Percentiles rank a stretch among this genome's conserved stretches.
Evolutionary conservation across 2,113 vertebrate species (phyloP).

Genomic region (Bubo blakistoni): DNA sequence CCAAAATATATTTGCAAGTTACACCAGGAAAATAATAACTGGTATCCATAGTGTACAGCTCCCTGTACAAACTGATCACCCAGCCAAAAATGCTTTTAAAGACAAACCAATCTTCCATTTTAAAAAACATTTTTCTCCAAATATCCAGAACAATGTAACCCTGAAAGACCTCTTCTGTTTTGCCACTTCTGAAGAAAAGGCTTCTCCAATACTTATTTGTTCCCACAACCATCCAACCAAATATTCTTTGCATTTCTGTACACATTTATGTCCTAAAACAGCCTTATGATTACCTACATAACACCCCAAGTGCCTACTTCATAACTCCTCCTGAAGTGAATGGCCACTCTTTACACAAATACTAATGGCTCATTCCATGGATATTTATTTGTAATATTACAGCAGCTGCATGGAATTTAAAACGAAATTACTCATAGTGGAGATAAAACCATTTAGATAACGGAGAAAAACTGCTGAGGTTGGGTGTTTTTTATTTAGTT

Average conservation of each 20-base stretch:
- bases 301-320: neutral
- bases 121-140: neutral
- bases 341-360: neutral
- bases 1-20: fast-evolving
- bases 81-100: neutral
- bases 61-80: neutral
- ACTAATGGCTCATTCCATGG: neutral
- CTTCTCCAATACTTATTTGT: neutral
- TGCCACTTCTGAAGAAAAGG: neutral
- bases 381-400: neutral
- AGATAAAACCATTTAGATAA: neutral
- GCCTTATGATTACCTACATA: neutral
- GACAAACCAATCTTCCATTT: neutral
- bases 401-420: neutral
- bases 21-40: neutral
- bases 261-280: neutral
- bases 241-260: neutral
- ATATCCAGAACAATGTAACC: fast-evolving
- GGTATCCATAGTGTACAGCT: fast-evolving
- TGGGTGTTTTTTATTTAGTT: neutral
- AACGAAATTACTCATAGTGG: neutral
- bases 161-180: neutral
- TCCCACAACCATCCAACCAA: neutral
- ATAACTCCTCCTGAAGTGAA: neutral
- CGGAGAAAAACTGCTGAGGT: neutral